A percentile compares a stretch with the other conserved stretches of the same genome.
Conservation (phyloP, 1,140 invertebrate species). For the Coptotermes formosanus region DNA sequence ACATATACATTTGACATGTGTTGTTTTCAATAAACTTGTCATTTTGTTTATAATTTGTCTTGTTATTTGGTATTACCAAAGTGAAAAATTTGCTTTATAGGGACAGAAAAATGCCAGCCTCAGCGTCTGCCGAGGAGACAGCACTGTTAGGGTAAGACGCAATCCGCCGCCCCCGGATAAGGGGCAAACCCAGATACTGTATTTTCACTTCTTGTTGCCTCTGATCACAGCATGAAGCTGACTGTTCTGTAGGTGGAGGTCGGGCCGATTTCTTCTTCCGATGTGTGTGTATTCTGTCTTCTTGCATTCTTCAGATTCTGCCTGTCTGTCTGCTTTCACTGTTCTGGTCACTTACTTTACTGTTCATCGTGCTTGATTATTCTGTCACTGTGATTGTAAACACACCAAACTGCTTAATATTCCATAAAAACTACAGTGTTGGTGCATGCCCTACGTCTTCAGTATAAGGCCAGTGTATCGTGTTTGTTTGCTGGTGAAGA, state of each 20-base stretch:
- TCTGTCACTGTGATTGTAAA: not conserved
- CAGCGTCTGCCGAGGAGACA: constrained; percentile 43
- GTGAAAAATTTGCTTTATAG: constrained; percentile 31
- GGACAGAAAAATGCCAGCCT: constrained; percentile 41
- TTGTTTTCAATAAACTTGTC: not conserved
- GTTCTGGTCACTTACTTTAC: not conserved
- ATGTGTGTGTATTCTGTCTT: not conserved
- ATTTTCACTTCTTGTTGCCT: not conserved
- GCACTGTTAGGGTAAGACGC: constrained; percentile 43
- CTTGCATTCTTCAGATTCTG: not conserved
- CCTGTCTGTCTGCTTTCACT: not conserved
- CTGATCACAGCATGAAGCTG: not conserved
- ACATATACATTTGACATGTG: not conserved
- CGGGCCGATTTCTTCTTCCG: not conserved
- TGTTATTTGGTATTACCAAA: not conserved
- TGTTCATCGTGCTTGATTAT: not conserved
- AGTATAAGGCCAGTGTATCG: no score
- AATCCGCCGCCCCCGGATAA: not conserved
- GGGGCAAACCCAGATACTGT: not conserved
- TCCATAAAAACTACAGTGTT: not conserved
- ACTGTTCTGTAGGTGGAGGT: not conserved
- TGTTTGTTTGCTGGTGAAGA: no score
- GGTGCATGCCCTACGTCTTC: not conserved
- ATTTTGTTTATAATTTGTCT: not conserved
- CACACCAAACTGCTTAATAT: not conserved